A percentile compares a stretch with the other conserved stretches of the same genome.
These are phyloP conservation scores for Oscheius sp. DNA, from an alignment of 1,140 invertebrate species.

Conservation along the genomic window DNA sequence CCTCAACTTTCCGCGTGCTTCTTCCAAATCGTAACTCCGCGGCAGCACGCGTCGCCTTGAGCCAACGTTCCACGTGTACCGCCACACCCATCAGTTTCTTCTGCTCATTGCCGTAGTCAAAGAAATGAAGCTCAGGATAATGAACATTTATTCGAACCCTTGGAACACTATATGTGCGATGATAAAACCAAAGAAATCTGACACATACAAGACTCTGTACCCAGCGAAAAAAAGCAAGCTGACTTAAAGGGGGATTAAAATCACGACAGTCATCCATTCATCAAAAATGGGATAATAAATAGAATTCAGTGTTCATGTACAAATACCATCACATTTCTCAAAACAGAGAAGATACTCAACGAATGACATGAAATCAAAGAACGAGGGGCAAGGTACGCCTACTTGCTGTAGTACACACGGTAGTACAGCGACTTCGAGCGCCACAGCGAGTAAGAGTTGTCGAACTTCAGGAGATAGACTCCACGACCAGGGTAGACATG, in stretches of 20 bases:
- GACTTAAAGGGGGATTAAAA: neutral
- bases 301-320: no score
- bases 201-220: no score
- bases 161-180: neutral
- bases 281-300: no score
- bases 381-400: neutral
- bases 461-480: slow-evolving; percentile 96
- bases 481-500: slow-evolving; percentile 90
- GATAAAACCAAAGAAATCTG: neutral
- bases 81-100: neutral
- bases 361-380: no score
- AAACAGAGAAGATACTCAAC: no score
- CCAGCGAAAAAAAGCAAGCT: neutral
- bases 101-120: slow-evolving; percentile 8
- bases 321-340: no score
- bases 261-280: neutral
- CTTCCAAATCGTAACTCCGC: slow-evolving; percentile 40
- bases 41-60: neutral
- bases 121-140: slow-evolving; percentile 5
- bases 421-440: slow-evolving; percentile 98
- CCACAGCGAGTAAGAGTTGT: slow-evolving; percentile 98
- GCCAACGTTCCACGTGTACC: slow-evolving; percentile 2
- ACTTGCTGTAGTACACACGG: slow-evolving; percentile 87
- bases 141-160: neutral
- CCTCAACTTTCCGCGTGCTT: slow-evolving; percentile 47